Conservation (phyloP, 2,888 invertebrate genomes). For the Achlya flavicornis region DNA sequence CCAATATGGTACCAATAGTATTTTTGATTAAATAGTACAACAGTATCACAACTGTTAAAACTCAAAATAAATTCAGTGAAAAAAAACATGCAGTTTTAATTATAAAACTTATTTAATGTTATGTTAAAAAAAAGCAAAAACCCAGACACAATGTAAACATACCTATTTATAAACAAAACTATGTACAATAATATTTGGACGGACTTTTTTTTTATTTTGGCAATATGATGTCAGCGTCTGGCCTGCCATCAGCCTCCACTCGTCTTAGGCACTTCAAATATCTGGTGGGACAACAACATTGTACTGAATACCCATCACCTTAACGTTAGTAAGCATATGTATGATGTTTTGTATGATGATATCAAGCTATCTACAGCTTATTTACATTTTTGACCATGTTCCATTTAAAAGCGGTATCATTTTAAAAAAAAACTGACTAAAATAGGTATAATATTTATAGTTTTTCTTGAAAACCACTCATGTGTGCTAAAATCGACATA, state of each 20-base stretch:
- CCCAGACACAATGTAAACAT: conserved; percentile 73
- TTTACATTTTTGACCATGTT: neutral
- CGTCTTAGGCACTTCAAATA: conserved; percentile 66
- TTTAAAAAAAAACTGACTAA: too few species aligned
- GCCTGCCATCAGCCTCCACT: conserved; percentile 70
- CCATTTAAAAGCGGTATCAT: neutral
- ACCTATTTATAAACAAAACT: conserved; percentile 70
- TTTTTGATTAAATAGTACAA: neutral
- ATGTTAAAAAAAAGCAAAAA: conserved; percentile 27
- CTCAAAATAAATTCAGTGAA: conserved; percentile 18
- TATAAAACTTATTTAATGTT: conserved; percentile 15
- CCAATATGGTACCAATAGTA: too few species aligned
- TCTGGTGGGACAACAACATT: conserved; percentile 59
- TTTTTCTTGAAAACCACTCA: too few species aligned
- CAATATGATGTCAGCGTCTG: conserved; percentile 56
- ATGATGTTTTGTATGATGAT: neutral
- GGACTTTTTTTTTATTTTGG: conserved; percentile 63
- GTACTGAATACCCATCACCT: conserved; percentile 47
- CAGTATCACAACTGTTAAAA: conserved; percentile 6
- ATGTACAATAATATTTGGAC: conserved; percentile 66
- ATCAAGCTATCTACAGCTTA: neutral
- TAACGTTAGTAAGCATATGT: conserved; percentile 21
- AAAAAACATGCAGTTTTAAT: conserved; percentile 13
- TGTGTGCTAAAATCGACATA: too few species aligned
- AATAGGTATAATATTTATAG: too few species aligned